A percentile compares a stretch with the other conserved stretches of the same genome.
phyloP scores from a whole-genome alignment of 2,113 vertebrate genomes.

The Stomatorhinus ivindoensis region DNA sequence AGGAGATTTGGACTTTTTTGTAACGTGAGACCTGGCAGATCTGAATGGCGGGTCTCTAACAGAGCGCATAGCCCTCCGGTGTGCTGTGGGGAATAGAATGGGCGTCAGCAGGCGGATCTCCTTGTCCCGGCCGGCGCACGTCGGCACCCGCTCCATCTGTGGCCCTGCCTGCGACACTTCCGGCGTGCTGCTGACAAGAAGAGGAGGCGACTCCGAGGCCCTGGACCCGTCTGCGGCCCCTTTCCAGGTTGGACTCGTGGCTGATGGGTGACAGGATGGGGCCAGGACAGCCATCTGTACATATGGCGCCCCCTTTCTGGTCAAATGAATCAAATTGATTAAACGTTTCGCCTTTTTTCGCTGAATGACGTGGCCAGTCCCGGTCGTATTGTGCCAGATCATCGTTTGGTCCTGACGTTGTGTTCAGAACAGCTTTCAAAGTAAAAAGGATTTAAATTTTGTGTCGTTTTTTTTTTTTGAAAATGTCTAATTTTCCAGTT shows the following conservation, averaged over 20 bases:
- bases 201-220: not conserved
- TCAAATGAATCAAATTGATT: not conserved
- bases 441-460: not conserved
- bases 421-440: not conserved
- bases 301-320: not conserved
- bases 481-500: not conserved
- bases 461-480: not conserved
- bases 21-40: not conserved
- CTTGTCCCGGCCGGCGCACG: not conserved
- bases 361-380: not conserved
- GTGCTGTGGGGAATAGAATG: not conserved
- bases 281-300: not conserved
- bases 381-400: not conserved
- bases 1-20: not conserved
- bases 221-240: not conserved
- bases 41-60: not conserved
- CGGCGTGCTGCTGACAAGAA: not conserved
- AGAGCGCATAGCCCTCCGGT: not conserved
- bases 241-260: not conserved
- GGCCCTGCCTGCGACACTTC: not conserved
- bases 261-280: not conserved
- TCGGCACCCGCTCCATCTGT: not conserved
- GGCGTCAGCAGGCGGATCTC: not conserved
- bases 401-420: not conserved
- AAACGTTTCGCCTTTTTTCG: not conserved